These are phyloP conservation scores for Sialia sialis DNA, from an alignment of 2,113 vertebrate genomes.

Conservation along the genomic window DNA sequence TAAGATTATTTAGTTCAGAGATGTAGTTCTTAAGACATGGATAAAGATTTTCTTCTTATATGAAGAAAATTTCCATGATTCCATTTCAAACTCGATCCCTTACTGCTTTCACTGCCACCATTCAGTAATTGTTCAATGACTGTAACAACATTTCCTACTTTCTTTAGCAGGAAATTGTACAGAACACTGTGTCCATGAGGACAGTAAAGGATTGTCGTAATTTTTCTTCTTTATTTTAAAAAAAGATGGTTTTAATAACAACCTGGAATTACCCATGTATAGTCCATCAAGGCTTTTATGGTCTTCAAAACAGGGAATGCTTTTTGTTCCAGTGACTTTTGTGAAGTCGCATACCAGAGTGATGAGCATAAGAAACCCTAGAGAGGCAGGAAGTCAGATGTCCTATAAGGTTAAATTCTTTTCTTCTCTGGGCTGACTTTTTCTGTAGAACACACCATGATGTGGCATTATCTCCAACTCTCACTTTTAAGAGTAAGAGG, in stretches of 20 bases:
- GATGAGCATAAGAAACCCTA: slow-evolving; percentile 35
- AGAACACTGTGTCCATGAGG: background rate
- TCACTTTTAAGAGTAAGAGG: background rate
- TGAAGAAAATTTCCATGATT: background rate
- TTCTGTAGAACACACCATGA: background rate
- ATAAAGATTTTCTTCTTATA: background rate
- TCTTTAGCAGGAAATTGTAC: background rate
- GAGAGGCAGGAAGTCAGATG: slow-evolving; percentile 27
- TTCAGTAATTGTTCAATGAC: background rate
- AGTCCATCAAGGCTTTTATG: slow-evolving; percentile 21
- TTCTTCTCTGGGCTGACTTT: background rate
- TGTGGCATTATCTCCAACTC: background rate
- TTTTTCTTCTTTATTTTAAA: background rate
- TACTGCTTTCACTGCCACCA: background rate
- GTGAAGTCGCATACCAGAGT: slow-evolving; percentile 45
- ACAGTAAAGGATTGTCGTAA: background rate
- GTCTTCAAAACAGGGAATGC: slow-evolving; percentile 28
- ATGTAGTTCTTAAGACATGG: background rate
- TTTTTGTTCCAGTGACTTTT: slow-evolving; percentile 33
- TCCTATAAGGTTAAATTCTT: slow-evolving; percentile 47
- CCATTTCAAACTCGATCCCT: background rate
- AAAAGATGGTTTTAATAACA: slow-evolving; percentile 7
- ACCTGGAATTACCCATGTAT: background rate
- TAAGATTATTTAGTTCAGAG: background rate
- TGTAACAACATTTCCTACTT: background rate